These are phyloP conservation scores for Pelvicachromis taeniatus DNA, from an alignment of 2,113 vertebrate species.

Conservation along the genomic window DNA sequence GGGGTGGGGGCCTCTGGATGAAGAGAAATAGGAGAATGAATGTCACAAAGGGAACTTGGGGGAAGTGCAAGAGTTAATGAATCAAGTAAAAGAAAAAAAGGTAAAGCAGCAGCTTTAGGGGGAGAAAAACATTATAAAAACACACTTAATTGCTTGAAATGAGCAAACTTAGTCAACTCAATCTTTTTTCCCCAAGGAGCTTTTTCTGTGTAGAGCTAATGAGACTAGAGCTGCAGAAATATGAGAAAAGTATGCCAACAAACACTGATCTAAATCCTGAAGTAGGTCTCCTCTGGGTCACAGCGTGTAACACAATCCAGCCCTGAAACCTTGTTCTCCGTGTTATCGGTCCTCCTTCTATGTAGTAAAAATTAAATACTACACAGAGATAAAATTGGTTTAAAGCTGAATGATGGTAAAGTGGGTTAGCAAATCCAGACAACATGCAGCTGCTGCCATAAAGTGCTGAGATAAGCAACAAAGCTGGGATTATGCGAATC, in stretches of 20 bases:
- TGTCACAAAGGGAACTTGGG: not conserved
- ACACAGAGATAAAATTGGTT: constrained; percentile 36
- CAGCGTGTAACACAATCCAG: not conserved
- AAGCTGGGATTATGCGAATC: constrained; percentile 53
- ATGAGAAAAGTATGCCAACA: not conserved
- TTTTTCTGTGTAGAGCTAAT: not conserved
- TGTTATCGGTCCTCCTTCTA: constrained; percentile 15
- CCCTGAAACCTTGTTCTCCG: not conserved
- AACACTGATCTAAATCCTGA: not conserved
- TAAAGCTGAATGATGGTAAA: constrained; percentile 9
- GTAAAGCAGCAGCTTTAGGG: not conserved
- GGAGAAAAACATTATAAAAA: fast-evolving
- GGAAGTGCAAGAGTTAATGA: not conserved
- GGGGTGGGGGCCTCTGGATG: constrained; percentile 60
- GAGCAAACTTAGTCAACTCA: not conserved
- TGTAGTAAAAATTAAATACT: not conserved
- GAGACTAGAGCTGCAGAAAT: fast-evolving
- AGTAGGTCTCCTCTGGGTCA: not conserved
- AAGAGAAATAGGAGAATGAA: too few relatives aligned
- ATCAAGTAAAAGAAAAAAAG: not conserved
- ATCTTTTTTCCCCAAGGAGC: fast-evolving
- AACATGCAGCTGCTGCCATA: constrained; percentile 26
- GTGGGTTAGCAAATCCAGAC: constrained; percentile 19
- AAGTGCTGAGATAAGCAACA: constrained; percentile 54
- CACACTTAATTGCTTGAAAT: not conserved